Base-by-base conservation (phyloP, 2,888 invertebrate species). In the Synanthedon formicaeformis region DNA sequence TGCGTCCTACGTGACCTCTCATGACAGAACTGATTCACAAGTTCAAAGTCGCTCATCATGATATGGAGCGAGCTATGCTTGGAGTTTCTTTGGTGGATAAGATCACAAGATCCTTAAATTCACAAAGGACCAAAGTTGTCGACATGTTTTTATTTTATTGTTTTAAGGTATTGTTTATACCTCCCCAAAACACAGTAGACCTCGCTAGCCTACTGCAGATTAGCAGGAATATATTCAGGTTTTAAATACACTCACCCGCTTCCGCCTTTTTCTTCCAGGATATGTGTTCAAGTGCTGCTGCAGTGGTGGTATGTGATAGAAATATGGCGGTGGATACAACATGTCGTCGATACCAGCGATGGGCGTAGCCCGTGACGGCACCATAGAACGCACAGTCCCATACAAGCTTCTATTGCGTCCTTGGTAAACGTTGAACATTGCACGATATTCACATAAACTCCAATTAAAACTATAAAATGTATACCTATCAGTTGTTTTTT, bases 261-360 rank as follows among this genome's bases (percentile, higher is more conserved):
- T 87, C 49, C 83, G 76, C 61, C 81, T 78, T 55, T 86, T 86
- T 55, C 86, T 81, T 58, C 82, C 83, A 75, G 87, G 87, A 64
- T 78, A 86, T 11, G 87, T 87, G 65, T 82, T 84, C 53, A 83
- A 59, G 11, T 81, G 73, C 59, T 81, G 82, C 49, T 77, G 80
- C 13, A 75, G 77, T 4, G 85, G 84, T 55, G 84, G 85, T 51
- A 85, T 72, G 59, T 86, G 87, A 67, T 82, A 86, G 65, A 86
- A 83, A 61, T 85, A 86, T 10, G 84, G 81, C 48, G 84, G 78
- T 1, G 74, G 71, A 58, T 70, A 81, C 60, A 83, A 54, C 45
- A 83, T 58, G 51, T 87, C 86, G 48, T 86, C 86, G 40, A 78
- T 60, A 1, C 71, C 69, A 5, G 73, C 62, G 16, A 79, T 65